Percentiles rank a stretch among this genome's conserved stretches.
These are phyloP conservation scores for Cirrhinus mrigala DNA, from an alignment of 2,797 vertebrate species.

Conservation along the genomic window DNA sequence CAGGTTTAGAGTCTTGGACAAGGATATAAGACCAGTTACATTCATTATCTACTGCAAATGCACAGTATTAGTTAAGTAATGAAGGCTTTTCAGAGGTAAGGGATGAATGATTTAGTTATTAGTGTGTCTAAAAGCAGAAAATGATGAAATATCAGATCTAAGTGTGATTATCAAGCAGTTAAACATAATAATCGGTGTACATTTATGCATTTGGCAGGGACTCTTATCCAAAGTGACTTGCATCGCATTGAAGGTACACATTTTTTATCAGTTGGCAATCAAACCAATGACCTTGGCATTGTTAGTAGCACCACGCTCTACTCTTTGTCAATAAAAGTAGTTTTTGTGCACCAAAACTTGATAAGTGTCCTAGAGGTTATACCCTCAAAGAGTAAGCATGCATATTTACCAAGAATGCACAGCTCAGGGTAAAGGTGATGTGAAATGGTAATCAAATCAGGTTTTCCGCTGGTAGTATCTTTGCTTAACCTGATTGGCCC, in stretches of 20 bases:
- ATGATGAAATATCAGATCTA: not conserved
- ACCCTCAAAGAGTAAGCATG: not conserved
- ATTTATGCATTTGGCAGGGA: not conserved
- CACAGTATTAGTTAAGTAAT: not conserved
- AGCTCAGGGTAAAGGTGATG: not conserved
- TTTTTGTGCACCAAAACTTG: not conserved
- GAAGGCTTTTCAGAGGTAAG: not conserved
- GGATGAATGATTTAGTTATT: not conserved
- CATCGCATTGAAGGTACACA: not conserved
- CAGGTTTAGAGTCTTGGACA: too few species aligned
- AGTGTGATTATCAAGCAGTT: not conserved
- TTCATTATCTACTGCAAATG: not conserved
- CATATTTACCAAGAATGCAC: not conserved
- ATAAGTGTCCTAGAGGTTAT: not conserved
- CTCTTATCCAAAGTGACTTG: not conserved
- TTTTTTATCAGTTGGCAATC: not conserved
- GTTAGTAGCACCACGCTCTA: not conserved
- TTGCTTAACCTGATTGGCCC: not conserved
- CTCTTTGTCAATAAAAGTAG: not conserved
- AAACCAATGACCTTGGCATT: not conserved
- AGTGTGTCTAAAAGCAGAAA: not conserved
- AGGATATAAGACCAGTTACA: not conserved
- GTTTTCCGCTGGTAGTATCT: slow-evolving; percentile 24
- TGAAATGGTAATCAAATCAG: not conserved
- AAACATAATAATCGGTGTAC: not conserved